phyloP scores from a whole-genome alignment of 2,888 invertebrate genomes.

The Heliconius sara region DNA sequence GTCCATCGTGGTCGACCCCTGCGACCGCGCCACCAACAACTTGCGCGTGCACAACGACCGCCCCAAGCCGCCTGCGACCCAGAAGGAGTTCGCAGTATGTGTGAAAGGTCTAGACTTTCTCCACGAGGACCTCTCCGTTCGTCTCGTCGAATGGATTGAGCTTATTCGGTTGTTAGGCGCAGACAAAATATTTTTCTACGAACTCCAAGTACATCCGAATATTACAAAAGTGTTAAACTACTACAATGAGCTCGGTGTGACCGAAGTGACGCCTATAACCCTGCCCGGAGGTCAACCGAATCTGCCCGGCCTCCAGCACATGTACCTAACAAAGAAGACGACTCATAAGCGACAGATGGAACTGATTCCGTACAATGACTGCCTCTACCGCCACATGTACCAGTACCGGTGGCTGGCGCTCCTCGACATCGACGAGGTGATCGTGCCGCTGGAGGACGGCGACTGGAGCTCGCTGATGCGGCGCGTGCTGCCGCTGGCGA shows the following conservation, averaged over 20 bases:
- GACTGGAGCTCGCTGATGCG: constrained; percentile 92
- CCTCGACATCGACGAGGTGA: constrained; percentile 96
- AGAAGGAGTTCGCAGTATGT: constrained; percentile 94
- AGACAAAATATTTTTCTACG: constrained; percentile 95
- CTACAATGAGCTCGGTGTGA: constrained; percentile 86
- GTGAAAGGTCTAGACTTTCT: constrained; percentile 97
- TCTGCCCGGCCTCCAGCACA: constrained; percentile 93
- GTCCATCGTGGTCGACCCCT: constrained; percentile 92
- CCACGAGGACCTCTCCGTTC: constrained; percentile 94
- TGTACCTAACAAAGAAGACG: constrained; percentile 94
- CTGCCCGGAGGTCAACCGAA: constrained; percentile 96
- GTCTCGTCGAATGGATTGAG: constrained; percentile 97
- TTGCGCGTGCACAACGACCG: constrained; percentile 91
- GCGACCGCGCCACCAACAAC: constrained; percentile 94
- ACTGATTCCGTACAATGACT: constrained; percentile 98
- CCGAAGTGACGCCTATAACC: constrained; percentile 91
- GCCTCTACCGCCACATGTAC: constrained; percentile 96
- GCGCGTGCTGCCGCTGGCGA: constrained; percentile 86
- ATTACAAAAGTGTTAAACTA: constrained; percentile 91
- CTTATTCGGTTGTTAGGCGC: constrained; percentile 93
- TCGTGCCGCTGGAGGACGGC: constrained; percentile 91
- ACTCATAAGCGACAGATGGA: constrained; percentile 98
- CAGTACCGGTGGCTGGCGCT: constrained; percentile 95
- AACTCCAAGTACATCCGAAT: constrained; percentile 95
- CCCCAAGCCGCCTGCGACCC: constrained; percentile 81